These are phyloP conservation scores for Smutsia gigantea DNA, from an alignment of 2,797 vertebrate species.

Conservation along the genomic window DNA sequence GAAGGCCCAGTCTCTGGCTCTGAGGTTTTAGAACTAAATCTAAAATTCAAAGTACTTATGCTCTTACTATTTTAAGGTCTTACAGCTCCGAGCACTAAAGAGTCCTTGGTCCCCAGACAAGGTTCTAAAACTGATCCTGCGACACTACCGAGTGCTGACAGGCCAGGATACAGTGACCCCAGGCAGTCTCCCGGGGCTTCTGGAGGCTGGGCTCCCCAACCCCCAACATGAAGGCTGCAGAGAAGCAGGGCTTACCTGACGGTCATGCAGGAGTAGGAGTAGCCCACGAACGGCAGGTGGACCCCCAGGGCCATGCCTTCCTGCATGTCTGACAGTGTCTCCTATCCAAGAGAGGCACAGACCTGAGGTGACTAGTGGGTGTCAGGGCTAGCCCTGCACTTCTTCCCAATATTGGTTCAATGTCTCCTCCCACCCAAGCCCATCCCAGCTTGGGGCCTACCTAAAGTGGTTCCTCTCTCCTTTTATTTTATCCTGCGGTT, in stretches of 20 bases:
- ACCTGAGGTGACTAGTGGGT: not conserved
- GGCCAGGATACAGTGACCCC: not conserved
- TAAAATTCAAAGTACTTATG: not conserved
- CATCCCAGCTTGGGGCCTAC: not conserved
- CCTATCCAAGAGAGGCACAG: slow-evolving; percentile 61
- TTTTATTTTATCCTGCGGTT: not conserved
- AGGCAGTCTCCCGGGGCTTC: not conserved
- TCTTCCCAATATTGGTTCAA: not conserved
- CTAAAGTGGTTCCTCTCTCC: too few species aligned
- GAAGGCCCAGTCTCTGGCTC: not conserved
- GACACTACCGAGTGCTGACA: not conserved
- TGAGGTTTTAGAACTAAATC: not conserved
- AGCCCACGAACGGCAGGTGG: slow-evolving; percentile 85
- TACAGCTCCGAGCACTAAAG: not conserved
- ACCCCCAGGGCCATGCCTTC: slow-evolving; percentile 81
- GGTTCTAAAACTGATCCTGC: not conserved
- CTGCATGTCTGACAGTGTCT: slow-evolving; percentile 80
- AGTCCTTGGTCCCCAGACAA: not conserved
- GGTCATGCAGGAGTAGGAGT: slow-evolving; percentile 81
- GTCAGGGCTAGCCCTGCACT: not conserved
- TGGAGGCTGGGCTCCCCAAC: not conserved
- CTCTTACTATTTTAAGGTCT: not conserved
- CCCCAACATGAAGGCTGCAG: not conserved
- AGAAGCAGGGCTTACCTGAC: slow-evolving; percentile 59
- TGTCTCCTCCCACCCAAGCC: not conserved